These are phyloP conservation scores for Caenorhabditis zanzibari DNA, from an alignment of 2,888 invertebrate genomes.

Conservation along the genomic window DNA sequence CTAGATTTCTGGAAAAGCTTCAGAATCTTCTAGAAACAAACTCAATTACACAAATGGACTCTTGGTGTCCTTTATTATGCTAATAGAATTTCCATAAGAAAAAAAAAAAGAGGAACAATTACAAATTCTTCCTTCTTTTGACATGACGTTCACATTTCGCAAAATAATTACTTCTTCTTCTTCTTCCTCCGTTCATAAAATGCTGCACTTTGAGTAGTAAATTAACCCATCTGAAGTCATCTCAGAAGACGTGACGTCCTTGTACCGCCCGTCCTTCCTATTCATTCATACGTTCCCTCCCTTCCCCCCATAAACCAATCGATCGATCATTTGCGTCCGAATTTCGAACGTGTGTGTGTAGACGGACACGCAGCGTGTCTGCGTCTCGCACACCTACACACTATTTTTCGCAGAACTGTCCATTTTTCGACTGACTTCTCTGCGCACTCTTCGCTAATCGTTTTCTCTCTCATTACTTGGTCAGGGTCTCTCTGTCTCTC, in stretches of 20 bases:
- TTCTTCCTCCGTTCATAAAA: conserved; percentile 50
- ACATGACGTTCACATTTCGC: conserved; percentile 39
- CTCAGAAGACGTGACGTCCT: conserved; percentile 13
- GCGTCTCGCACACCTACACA: not conserved
- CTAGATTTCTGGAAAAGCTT: not conserved
- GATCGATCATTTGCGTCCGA: conserved; percentile 65
- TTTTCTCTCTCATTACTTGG: conserved; percentile 30
- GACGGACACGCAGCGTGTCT: conserved; percentile 27
- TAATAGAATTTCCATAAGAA: conserved; percentile 26
- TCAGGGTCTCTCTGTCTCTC: conserved; percentile 20
- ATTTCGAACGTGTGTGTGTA: conserved; percentile 49
- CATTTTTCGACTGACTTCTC: conserved; percentile 20
- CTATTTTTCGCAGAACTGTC: conserved; percentile 46
- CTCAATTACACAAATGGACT: conserved; percentile 49
- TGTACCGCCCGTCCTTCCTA: not conserved
- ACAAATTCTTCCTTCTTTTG: conserved; percentile 1
- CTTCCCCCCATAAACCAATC: conserved; percentile 40
- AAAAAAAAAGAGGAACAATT: conserved; percentile 25
- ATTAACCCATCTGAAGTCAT: conserved; percentile 53
- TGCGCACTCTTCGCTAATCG: conserved; percentile 31
- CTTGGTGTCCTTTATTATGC: conserved; percentile 10
- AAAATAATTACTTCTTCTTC: conserved; percentile 59
- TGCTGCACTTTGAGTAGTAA: conserved; percentile 63
- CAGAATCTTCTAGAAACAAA: not conserved
- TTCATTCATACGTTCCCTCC: not conserved